A percentile compares a stretch with the other conserved stretches of the same genome.
Conservation (phyloP, 2,888 invertebrate genomes). For the Orchestes rusci region DNA sequence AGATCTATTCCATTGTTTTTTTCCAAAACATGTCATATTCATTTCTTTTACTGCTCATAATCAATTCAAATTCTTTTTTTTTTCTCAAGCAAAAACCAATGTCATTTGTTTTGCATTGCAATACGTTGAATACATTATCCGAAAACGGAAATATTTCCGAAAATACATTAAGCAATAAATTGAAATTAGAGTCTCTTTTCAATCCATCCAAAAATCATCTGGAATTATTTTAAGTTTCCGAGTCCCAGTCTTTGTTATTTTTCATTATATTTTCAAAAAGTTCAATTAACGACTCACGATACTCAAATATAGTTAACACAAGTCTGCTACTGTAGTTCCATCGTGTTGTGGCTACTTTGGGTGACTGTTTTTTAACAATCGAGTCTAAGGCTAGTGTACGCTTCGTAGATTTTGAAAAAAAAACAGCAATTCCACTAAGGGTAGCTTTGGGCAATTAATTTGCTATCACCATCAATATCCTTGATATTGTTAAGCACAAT, state of each 20-base stretch:
- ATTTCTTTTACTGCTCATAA: too few relatives aligned
- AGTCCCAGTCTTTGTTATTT: constrained; percentile 18
- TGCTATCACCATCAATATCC: constrained; percentile 22
- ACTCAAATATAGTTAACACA: constrained; percentile 22
- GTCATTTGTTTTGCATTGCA: too few relatives aligned
- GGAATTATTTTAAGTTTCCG: constrained; percentile 14
- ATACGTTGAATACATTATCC: too few relatives aligned
- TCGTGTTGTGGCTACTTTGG: constrained; percentile 20
- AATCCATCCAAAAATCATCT: constrained; percentile 20
- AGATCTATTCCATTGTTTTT: too few relatives aligned
- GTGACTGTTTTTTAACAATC: constrained; percentile 17
- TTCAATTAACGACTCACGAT: constrained; percentile 16
- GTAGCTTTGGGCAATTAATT: constrained; percentile 34
- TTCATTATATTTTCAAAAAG: constrained; percentile 21
- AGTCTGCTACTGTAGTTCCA: constrained; percentile 25
- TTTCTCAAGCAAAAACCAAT: too few relatives aligned
- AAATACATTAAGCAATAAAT: too few relatives aligned
- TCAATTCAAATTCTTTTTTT: too few relatives aligned
- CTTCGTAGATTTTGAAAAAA: constrained; percentile 32
- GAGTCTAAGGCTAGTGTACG: constrained; percentile 19
- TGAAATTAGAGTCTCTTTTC: constrained; percentile 20
- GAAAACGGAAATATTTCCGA: constrained; percentile 16
- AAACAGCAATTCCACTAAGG: constrained; percentile 29
- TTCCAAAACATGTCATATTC: too few relatives aligned
- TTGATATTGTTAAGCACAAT: constrained; percentile 25